Evolutionary conservation across 2,888 invertebrate genomes (phyloP).

Genomic region (Heliconius sara): DNA sequence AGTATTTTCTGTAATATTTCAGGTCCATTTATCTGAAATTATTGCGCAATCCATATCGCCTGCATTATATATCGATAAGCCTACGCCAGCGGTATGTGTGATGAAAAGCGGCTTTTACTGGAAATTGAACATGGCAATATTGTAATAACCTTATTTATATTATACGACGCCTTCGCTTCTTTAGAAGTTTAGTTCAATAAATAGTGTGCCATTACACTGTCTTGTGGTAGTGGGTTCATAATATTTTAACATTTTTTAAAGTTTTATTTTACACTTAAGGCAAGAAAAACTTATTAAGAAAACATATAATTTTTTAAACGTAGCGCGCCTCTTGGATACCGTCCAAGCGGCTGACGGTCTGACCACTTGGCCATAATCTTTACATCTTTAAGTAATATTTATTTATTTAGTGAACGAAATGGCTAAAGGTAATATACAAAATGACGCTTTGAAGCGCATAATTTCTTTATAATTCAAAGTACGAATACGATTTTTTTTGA

Average conservation of each 20-base stretch:
- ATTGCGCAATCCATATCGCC: conserved; percentile 13
- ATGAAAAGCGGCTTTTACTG: conserved; percentile 26
- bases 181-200: not conserved
- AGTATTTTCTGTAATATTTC: not conserved
- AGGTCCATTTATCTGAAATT: conserved; percentile 3
- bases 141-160: conserved; percentile 15
- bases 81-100: conserved; percentile 16
- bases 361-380: no score
- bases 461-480: no score
- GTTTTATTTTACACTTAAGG: no score
- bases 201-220: not conserved
- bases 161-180: conserved; percentile 1
- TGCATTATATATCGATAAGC: conserved; percentile 24
- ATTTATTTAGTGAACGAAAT: no score
- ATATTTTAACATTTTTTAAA: not conserved
- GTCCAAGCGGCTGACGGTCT: no score
- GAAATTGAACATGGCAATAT: conserved; percentile 10
- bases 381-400: no score
- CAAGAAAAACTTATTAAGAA: no score
- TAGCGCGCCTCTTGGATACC: no score
- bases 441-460: no score
- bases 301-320: no score
- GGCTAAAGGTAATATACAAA: no score
- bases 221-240: not conserved
- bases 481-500: no score